Evolutionary conservation across 2,113 vertebrate species (phyloP).

Genomic region (Micronycteris hirsuta): DNA sequence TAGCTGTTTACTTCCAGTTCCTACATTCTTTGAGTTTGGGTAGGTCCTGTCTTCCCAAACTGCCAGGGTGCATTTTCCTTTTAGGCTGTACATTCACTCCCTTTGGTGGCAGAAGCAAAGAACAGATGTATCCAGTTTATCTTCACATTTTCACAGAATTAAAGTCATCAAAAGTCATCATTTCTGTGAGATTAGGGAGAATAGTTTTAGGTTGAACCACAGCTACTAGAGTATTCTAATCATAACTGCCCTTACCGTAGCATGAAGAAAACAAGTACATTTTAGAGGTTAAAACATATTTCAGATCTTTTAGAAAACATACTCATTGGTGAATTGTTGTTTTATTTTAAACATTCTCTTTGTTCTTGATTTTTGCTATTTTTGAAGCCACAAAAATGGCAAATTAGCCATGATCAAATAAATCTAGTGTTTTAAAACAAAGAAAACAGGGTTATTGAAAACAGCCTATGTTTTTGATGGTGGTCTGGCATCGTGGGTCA

Average conservation of each 20-base stretch:
- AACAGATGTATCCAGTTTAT: not conserved
- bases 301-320: not conserved
- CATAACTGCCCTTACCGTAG: not conserved
- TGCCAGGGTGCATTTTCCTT: not conserved
- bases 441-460: not conserved
- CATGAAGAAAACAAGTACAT: not conserved
- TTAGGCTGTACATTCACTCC: not conserved
- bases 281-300: not conserved
- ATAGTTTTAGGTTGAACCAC: not conserved
- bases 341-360: not conserved
- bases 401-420: not conserved
- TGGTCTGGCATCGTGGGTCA: not conserved
- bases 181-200: not conserved
- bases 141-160: not conserved
- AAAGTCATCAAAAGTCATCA: not conserved
- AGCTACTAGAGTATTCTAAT: not conserved
- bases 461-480: not conserved
- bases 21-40: not conserved
- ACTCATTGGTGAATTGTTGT: not conserved
- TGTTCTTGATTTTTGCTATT: not conserved
- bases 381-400: not conserved
- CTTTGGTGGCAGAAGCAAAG: not conserved
- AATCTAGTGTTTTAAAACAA: constrained; percentile 12
- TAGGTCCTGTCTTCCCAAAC: not conserved
- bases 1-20: not conserved